Conservation (phyloP, 2,113 vertebrate species). For the Microcebus ravelobensis region DNA sequence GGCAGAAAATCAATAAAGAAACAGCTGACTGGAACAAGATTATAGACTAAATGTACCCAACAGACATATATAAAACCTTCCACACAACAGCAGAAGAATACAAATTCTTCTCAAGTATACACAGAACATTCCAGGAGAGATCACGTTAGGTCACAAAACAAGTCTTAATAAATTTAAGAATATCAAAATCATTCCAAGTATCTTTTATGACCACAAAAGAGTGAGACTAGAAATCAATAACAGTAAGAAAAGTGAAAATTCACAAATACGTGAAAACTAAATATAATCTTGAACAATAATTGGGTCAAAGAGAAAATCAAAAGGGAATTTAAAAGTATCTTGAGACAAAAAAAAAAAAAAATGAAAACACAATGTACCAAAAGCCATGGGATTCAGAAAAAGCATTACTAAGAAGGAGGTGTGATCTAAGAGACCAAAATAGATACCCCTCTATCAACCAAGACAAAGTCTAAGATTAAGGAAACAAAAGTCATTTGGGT, state of each 20-base stretch:
- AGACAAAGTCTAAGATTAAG: no score
- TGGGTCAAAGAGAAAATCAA: not conserved
- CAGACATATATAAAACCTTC: not conserved
- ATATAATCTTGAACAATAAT: not conserved
- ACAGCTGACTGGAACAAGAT: not conserved
- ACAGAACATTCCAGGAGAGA: not conserved
- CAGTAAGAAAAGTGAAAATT: not conserved
- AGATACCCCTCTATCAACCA: no score
- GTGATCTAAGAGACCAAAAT: no score
- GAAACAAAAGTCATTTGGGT: no score
- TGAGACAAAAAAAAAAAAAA: not conserved
- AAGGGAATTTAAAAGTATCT: not conserved
- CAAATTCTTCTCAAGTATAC: not conserved
- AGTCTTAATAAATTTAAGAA: not conserved
- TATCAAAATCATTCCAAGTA: not conserved
- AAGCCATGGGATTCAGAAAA: not conserved
- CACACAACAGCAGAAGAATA: not conserved
- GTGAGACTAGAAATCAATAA: not conserved
- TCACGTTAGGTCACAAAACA: not conserved
- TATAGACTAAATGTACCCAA: not conserved
- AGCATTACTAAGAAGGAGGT: not conserved
- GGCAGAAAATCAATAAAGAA: not conserved
- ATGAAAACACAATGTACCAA: not conserved
- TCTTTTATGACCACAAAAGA: not conserved
- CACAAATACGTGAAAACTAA: not conserved